phyloP scores from a whole-genome alignment of 2,797 vertebrate species.

The Paramormyrops hopkinsi region DNA sequence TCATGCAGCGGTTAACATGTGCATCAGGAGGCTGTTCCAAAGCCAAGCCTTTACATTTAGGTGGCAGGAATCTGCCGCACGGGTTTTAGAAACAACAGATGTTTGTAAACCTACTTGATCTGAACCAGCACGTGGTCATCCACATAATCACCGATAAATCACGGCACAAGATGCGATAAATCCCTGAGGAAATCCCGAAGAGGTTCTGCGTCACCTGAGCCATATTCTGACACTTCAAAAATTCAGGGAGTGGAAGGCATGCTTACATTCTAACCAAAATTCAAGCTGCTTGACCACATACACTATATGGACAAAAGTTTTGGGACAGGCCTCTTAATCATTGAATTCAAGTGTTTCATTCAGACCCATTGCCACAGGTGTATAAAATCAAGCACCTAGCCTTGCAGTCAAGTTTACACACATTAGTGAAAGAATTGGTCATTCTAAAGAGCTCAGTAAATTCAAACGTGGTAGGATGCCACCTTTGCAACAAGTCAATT shows the following conservation, averaged over 20 bases:
- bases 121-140: not conserved
- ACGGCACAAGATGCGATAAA: constrained; percentile 7
- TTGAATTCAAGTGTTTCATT: not conserved
- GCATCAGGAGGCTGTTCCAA: constrained; percentile 9
- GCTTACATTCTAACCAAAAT: not conserved
- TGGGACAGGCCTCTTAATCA: not conserved
- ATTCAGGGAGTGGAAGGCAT: not conserved
- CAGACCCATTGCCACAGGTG: not conserved
- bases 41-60: not conserved
- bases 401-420: not conserved
- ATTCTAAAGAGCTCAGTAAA: not conserved
- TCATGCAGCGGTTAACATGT: constrained; percentile 4
- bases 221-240: not conserved
- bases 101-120: not conserved
- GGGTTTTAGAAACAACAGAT: not conserved
- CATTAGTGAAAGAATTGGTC: not conserved
- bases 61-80: not conserved
- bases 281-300: not conserved
- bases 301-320: not conserved
- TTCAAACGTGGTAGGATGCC: not conserved
- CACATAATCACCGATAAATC: constrained; percentile 27
- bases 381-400: not conserved
- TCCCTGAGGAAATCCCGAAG: constrained; percentile 35
- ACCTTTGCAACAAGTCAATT: not conserved
- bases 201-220: not conserved